Base-by-base conservation (phyloP, 1,140 invertebrate species). In the Druon quercuslanigerum region DNA sequence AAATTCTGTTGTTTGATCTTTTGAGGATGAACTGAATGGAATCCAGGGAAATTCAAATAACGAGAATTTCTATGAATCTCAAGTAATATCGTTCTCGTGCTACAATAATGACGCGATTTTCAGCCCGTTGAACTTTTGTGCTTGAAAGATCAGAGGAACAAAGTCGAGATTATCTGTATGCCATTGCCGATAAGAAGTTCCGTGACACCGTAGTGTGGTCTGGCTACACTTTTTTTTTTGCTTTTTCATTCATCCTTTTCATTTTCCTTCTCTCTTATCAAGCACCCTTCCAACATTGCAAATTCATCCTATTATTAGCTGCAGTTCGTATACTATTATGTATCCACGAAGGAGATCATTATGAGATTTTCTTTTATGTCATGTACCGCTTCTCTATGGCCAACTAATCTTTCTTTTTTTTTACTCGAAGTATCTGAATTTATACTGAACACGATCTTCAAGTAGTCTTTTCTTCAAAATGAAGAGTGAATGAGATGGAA, bases 181-280 rank as follows among this genome's bases (percentile, higher is more conserved):
- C 1, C 51, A 54, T 54, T n/a, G 14, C 17, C 51, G 51, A 54
- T 54, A 54, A 54, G 51, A 54, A 54, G 51, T 54, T 54, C 13
- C 17, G 14, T 17, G 51, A 54, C 14, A 14, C 51, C 17, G 17
- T n/a, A 54, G 51, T 54, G 51, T 54, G 17, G 17, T 17, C 51
- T 54, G 16, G 6, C 51, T 54, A 6, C 6, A 17, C 51, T 54
- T 14, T 16, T 54, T 54, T 17, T 54, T 54, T 17, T n/a, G 7
- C 51, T 16, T 54, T 54, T 54, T 8, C 51, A 17, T 17, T 17
- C 16, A n/a, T 19, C 17, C 52, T 54, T 54, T 19, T 54, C 52
- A 54, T 54, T 54, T 54, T 54, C 52, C 52, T 54, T 54, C n/a
- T n/a, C 52, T 54, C 52, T 54, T 54, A 19, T 54, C 52, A 54